Percentiles rank a stretch among this genome's conserved stretches.
These are phyloP conservation scores for Murina feae DNA, from an alignment of 2,113 vertebrate genomes.

Conservation along the genomic window DNA sequence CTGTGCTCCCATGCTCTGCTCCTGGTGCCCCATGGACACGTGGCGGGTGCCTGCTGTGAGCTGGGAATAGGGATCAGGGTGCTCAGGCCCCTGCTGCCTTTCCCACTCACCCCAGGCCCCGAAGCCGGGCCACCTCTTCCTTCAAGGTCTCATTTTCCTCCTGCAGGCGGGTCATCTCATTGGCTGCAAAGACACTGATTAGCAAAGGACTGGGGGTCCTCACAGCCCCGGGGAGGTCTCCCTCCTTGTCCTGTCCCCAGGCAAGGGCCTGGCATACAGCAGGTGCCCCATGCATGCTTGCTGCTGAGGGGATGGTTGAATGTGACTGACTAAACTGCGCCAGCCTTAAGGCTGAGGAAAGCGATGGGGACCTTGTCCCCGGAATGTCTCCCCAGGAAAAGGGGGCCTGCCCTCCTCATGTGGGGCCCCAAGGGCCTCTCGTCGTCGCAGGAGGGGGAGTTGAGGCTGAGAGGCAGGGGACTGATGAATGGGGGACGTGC, in stretches of 20 bases:
- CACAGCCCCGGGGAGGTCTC: background rate
- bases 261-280: background rate
- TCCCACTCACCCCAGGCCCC: conserved; percentile 74
- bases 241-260: background rate
- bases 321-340: fast-evolving
- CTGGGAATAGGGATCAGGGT: fast-evolving
- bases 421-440: background rate
- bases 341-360: background rate
- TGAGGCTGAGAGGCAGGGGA: background rate
- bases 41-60: fast-evolving
- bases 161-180: conserved; percentile 78
- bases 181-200: conserved; percentile 70
- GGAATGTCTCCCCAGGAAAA: background rate
- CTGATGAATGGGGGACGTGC: background rate
- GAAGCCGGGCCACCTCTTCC: conserved; percentile 79
- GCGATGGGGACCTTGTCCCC: background rate
- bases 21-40: fast-evolving
- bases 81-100: fast-evolving
- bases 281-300: background rate
- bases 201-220: background rate
- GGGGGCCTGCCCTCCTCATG: background rate
- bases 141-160: conserved; percentile 81
- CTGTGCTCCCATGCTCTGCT: background rate
- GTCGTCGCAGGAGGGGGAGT: too few species aligned
- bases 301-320: fast-evolving